Base-by-base conservation (phyloP, 2,888 invertebrate genomes). In the Plebejus argus region DNA sequence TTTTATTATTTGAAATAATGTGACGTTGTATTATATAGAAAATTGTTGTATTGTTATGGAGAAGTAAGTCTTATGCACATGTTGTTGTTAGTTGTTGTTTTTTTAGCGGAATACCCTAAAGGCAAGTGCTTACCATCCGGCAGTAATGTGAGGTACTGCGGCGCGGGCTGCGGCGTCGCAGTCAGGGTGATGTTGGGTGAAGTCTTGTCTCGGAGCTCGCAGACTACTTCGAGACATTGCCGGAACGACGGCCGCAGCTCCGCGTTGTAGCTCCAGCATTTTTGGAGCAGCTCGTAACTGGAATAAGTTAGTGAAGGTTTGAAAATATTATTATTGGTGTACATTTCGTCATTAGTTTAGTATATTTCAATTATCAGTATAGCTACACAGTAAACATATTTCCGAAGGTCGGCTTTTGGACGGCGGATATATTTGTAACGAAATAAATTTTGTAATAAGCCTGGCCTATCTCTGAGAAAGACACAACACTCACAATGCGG, bases 181-280 rank as follows among this genome's bases (percentile, higher is more conserved):
- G 90, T 85, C 33, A 91, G 88, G 56, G 88, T 84, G 79, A 88
- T 86, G 84, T 86, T 85, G 53, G 91, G 89, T 49, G 92, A 85
- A 0, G 93, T 89, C 78, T 85, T 85, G 85, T 91, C 91, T 4
- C 92, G 87, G 78, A 92, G 85, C 71, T 89, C 84, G 75, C 84
- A 86, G 80, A 97, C 91, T 74, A 95, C 93, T 81, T 96, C 96
- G 70, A 97, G 94, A 86, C 98, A 98, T 82, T 96, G 95, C 81
- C 96, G 96, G 89, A 99, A 99, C 76, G 97, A 97, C 1, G 99
- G 99, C 78, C 99, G 95, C 81, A 96, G 95, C 80, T 97, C 97
- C 0, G 98, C 96, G 72, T 95, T 95, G 85, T 96, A 97, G 84
- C 96, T 96, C 99, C 99, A 99, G 88, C 99, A 99, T 84, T 96